A percentile compares a stretch with the other conserved stretches of the same genome.
Evolutionary conservation across 2,797 vertebrate species (phyloP).

Genomic region (Scarus forsteni): DNA sequence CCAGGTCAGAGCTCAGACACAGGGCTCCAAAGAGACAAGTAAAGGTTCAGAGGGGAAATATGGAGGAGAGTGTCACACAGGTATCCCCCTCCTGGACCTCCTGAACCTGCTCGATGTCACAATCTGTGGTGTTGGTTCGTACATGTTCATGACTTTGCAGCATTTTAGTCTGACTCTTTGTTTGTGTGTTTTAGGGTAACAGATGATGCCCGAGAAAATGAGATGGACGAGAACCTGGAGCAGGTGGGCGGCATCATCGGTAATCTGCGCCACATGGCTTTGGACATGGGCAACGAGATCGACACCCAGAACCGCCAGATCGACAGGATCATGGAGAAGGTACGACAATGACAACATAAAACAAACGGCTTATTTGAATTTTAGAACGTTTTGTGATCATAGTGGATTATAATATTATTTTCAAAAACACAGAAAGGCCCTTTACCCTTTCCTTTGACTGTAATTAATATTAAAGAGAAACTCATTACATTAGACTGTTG

Average conservation of each 20-base stretch:
- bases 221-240: conserved; percentile 99
- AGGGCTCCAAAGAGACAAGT: neutral
- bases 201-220: conserved; percentile 97
- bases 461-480: too few species aligned
- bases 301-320: conserved; percentile 99
- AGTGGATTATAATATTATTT: too few species aligned
- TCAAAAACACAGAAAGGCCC: too few species aligned
- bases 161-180: conserved; percentile 19
- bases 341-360: conserved; percentile 48
- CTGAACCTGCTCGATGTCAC: neutral
- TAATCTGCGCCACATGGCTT: conserved; percentile 98
- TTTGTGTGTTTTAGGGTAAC: conserved; percentile 92
- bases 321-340: conserved; percentile 99
- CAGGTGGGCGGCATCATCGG: conserved; percentile 99
- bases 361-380: too few species aligned
- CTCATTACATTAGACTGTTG: too few species aligned
- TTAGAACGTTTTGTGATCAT: too few species aligned
- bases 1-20: conserved; percentile 19
- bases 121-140: neutral
- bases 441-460: too few species aligned
- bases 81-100: neutral
- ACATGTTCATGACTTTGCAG: neutral
- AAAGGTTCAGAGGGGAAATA: conserved; percentile 29
- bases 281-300: conserved; percentile 99
- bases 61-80: neutral